A percentile compares a stretch with the other conserved stretches of the same genome.
Conservation (phyloP, 2,888 invertebrate species). For the Lasioglossum figueresi region DNA sequence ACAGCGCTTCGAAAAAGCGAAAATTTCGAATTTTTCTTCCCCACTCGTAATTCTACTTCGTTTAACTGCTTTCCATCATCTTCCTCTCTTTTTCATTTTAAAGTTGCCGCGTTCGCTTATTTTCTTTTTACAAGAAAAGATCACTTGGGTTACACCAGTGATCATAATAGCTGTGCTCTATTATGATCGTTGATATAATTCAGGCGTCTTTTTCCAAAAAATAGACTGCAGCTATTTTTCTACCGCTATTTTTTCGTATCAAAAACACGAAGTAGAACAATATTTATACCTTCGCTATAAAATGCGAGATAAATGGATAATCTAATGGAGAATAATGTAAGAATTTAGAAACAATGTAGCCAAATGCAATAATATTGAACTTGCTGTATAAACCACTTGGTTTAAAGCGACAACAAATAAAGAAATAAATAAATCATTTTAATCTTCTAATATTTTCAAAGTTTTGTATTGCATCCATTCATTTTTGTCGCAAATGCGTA, state of each 20-base stretch:
- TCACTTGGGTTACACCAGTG: not conserved
- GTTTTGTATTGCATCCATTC: too few relatives aligned
- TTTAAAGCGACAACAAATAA: too few relatives aligned
- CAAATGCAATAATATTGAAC: too few relatives aligned
- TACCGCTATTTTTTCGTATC: not conserved
- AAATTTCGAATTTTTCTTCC: constrained; percentile 1
- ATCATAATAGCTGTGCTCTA: not conserved
- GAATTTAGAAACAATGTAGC: too few relatives aligned
- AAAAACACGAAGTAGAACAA: not conserved
- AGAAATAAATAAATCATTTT: too few relatives aligned
- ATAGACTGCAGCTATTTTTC: not conserved
- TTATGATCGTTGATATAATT: not conserved
- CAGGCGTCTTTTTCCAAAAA: not conserved
- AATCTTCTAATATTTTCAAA: too few relatives aligned
- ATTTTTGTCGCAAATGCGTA: too few relatives aligned
- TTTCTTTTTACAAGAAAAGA: not conserved
- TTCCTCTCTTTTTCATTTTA: not conserved
- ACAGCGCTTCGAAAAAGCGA: not conserved
- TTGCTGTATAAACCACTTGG: too few relatives aligned
- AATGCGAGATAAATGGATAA: too few relatives aligned
- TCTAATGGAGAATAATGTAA: too few relatives aligned
- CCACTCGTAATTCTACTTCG: not conserved
- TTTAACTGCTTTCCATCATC: not conserved
- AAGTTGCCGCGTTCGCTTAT: not conserved
- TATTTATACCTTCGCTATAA: too few relatives aligned